phyloP scores from a whole-genome alignment of 2,888 invertebrate species.

The Julus scandinavius region DNA sequence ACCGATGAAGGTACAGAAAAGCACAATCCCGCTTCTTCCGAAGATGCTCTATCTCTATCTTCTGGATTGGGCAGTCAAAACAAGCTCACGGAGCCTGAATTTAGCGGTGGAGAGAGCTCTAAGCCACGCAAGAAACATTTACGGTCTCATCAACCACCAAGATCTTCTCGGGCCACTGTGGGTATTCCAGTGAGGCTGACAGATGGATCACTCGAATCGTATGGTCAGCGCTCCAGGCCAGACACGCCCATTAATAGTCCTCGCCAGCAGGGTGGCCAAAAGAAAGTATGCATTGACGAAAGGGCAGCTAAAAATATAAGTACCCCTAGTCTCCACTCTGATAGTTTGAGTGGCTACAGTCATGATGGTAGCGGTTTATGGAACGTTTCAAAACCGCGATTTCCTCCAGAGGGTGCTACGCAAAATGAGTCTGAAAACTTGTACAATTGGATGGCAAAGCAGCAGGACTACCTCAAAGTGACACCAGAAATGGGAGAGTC shows the following conservation, averaged over 20 bases:
- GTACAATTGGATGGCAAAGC: slow-evolving; percentile 97
- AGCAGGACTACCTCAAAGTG: slow-evolving; percentile 73
- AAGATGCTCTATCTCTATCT: slow-evolving; percentile 53
- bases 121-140: slow-evolving; percentile 57
- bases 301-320: slow-evolving; percentile 61
- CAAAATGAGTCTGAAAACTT: slow-evolving; percentile 78
- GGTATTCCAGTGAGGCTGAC: slow-evolving; percentile 75
- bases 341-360: slow-evolving; percentile 62
- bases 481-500: slow-evolving; percentile 48
- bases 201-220: slow-evolving; percentile 61
- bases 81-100: slow-evolving; percentile 58
- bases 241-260: slow-evolving; percentile 34
- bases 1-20: slow-evolving; percentile 57
- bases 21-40: slow-evolving; percentile 53
- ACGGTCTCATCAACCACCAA: slow-evolving; percentile 69
- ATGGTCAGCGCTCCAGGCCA: slow-evolving; percentile 11
- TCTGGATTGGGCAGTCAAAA: slow-evolving; percentile 25
- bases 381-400: slow-evolving; percentile 58
- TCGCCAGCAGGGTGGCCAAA: background rate
- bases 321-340: slow-evolving; percentile 65
- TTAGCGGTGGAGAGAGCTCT: slow-evolving; percentile 58
- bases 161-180: slow-evolving; percentile 80
- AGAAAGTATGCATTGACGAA: background rate
- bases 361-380: slow-evolving; percentile 57
- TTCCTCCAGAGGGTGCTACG: slow-evolving; percentile 59